A percentile compares a stretch with the other conserved stretches of the same genome.
Evolutionary conservation across 2,113 vertebrate species (phyloP).

Genomic region (Plotosus lineatus): DNA sequence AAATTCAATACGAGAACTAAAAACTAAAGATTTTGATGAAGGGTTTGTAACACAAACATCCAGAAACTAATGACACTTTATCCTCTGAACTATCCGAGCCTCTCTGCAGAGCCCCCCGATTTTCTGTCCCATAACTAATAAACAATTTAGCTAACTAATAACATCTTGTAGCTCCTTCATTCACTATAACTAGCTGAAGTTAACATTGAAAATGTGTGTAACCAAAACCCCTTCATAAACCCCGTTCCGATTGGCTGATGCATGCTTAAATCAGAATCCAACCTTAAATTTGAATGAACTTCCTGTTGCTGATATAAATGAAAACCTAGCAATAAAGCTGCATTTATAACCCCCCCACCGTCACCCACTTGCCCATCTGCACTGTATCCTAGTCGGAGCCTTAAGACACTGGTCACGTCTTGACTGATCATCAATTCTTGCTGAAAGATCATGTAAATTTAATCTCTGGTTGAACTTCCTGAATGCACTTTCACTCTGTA

Average conservation of each 20-base stretch:
- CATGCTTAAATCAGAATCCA: neutral
- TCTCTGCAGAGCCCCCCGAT: neutral
- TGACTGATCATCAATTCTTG: neutral
- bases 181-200: neutral
- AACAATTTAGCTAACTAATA: neutral
- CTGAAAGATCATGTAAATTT: neutral
- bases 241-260: neutral
- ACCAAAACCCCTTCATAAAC: neutral
- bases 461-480: neutral
- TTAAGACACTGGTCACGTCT: neutral
- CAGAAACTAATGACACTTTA: neutral
- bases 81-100: neutral
- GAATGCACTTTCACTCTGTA: neutral
- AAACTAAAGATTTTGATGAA: neutral
- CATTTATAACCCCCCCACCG: too few species aligned
- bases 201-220: neutral
- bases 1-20: neutral
- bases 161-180: neutral
- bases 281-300: neutral
- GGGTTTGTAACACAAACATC: neutral
- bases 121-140: neutral
- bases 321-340: neutral
- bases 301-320: neutral
- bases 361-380: too few species aligned
- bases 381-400: neutral